phyloP scores from a whole-genome alignment of 2,797 vertebrate species.

The Hephaestus fuliginosus region DNA sequence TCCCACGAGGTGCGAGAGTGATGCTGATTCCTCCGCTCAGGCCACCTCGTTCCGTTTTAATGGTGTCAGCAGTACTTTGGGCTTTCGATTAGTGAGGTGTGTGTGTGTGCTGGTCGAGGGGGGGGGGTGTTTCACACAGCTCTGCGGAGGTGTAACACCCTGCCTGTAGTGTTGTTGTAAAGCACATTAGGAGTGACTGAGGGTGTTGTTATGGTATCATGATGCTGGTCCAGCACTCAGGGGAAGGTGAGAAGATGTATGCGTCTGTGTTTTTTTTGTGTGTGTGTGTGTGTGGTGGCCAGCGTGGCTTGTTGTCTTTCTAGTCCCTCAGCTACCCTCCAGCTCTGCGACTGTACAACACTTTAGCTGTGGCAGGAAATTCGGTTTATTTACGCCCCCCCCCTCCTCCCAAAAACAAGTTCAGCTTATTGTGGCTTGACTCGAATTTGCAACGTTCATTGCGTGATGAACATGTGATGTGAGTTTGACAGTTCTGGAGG shows the following conservation, averaged over 20 bases:
- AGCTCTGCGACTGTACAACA: background rate
- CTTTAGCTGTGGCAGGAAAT: background rate
- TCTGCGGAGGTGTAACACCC: slow-evolving; percentile 79
- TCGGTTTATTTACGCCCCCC: background rate
- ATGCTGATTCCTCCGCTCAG: slow-evolving; percentile 69
- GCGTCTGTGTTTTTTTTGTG: slow-evolving; percentile 21
- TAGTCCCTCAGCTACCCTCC: background rate
- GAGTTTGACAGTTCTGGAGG: background rate
- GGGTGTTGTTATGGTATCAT: slow-evolving; percentile 81
- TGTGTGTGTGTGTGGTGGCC: slow-evolving; percentile 51
- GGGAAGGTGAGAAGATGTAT: slow-evolving; percentile 73
- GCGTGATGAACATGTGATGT: background rate
- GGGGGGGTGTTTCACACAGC: slow-evolving; percentile 70
- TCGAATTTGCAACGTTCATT: background rate
- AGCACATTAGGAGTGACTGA: slow-evolving; percentile 80
- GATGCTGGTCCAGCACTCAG: slow-evolving; percentile 73
- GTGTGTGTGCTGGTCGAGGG: slow-evolving; percentile 18
- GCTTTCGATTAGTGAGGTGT: slow-evolving; percentile 75
- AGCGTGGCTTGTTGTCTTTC: slow-evolving; percentile 28
- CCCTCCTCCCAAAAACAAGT: background rate
- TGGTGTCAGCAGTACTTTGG: slow-evolving; percentile 77
- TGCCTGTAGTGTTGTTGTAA: slow-evolving; percentile 81
- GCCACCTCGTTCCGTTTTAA: slow-evolving; percentile 76
- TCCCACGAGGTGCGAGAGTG: slow-evolving; percentile 57
- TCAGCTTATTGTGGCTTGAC: background rate